Evolutionary conservation across 2,113 vertebrate species (phyloP).

Genomic region (Eptesicus fuscus): DNA sequence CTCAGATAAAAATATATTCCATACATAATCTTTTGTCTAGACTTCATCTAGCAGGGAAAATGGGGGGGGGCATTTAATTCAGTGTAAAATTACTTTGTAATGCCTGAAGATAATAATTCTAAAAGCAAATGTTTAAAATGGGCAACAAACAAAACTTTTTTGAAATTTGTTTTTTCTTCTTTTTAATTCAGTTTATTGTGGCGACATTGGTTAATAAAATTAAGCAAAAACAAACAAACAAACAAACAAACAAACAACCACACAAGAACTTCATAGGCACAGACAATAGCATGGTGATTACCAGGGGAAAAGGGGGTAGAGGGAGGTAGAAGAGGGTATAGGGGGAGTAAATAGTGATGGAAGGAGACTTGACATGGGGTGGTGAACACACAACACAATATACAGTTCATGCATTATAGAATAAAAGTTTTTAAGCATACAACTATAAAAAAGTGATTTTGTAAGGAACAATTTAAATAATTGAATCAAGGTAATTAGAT

Average conservation of each 20-base stretch:
- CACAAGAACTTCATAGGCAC: not conserved
- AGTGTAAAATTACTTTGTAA: not conserved
- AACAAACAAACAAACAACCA: too few relatives aligned
- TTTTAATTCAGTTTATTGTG: not conserved
- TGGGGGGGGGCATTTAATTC: not conserved
- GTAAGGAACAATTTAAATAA: not conserved
- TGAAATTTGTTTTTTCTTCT: not conserved
- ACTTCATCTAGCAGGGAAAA: not conserved
- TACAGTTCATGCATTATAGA: not conserved
- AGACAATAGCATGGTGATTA: not conserved
- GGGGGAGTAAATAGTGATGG: not conserved
- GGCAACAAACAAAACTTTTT: not conserved
- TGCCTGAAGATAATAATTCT: not conserved
- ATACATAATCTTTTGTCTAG: not conserved
- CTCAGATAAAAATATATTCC: not conserved
- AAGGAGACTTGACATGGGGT: not conserved
- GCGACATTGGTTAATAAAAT: not conserved
- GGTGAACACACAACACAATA: not conserved
- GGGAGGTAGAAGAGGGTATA: not conserved
- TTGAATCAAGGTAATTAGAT: not conserved
- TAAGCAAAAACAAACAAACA: not conserved
- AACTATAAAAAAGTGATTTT: not conserved
- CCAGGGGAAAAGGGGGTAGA: not conserved
- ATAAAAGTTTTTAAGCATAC: conserved; percentile 1
- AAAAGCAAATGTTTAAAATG: conserved; percentile 15